Evolutionary conservation across 2,113 vertebrate genomes (phyloP).

Genomic region (Pterocles gutturalis): DNA sequence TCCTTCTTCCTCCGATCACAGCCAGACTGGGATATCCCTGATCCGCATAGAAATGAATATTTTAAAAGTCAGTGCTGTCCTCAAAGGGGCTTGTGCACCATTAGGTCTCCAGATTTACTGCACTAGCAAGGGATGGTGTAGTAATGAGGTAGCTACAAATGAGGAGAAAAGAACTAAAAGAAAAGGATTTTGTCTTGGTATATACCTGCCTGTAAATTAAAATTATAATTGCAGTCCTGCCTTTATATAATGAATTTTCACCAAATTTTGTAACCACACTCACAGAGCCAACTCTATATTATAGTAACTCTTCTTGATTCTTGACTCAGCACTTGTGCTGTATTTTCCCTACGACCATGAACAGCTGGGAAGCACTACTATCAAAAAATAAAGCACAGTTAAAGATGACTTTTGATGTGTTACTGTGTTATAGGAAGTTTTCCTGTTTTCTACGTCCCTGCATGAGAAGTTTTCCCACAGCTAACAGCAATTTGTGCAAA

Average conservation of each 20-base stretch:
- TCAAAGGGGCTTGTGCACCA: constrained; percentile 42
- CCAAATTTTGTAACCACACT: not conserved
- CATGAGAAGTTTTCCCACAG: not conserved
- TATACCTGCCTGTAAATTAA: not conserved
- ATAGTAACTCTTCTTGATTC: not conserved
- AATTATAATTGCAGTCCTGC: not conserved
- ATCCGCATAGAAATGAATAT: constrained; percentile 73
- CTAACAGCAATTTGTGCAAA: not conserved
- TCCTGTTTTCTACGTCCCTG: not conserved
- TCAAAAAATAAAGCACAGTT: not conserved
- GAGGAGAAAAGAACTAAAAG: not conserved
- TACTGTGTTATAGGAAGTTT: not conserved
- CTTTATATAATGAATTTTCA: not conserved
- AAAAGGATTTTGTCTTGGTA: not conserved
- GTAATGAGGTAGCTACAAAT: constrained; percentile 4
- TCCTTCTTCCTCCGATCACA: constrained; percentile 47
- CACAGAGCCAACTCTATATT: not conserved
- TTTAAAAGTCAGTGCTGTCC: constrained; percentile 39
- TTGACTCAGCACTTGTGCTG: not conserved
- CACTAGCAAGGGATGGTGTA: not conserved
- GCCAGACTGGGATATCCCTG: constrained; percentile 59
- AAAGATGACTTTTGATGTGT: not conserved
- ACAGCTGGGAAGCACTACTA: not conserved
- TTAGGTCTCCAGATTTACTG: constrained; percentile 62
- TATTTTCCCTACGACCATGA: not conserved